Evolutionary conservation across 2,888 invertebrate genomes (phyloP).

Genomic region (Cyaniris semiargus): DNA sequence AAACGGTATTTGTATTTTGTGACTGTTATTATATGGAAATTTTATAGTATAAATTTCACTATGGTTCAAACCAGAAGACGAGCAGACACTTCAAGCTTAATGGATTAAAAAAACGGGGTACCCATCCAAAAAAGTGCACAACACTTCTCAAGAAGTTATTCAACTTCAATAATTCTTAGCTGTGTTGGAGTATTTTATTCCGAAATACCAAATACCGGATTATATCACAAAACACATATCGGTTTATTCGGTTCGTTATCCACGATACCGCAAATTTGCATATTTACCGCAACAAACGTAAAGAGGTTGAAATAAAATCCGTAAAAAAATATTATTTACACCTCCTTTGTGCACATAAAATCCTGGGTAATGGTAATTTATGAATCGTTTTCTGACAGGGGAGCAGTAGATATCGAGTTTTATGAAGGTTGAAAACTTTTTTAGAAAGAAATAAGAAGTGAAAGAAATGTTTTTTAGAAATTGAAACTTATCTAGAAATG

Average conservation of each 20-base stretch:
- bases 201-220: background rate
- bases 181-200: background rate
- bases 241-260: slow-evolving; percentile 24
- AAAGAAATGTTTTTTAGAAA: too few species aligned
- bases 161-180: background rate
- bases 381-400: background rate
- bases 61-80: too few species aligned
- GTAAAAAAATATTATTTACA: slow-evolving; percentile 9
- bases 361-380: background rate
- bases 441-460: too few species aligned
- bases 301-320: background rate
- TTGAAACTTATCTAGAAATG: too few species aligned
- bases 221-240: background rate
- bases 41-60: background rate
- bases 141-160: background rate
- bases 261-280: background rate
- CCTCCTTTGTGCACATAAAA: background rate
- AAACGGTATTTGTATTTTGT: background rate
- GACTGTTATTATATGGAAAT: background rate
- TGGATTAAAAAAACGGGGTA: too few species aligned
- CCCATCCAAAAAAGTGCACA: too few species aligned
- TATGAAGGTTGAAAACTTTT: background rate
- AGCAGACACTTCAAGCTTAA: too few species aligned
- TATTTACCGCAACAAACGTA: slow-evolving; percentile 2
- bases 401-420: background rate